Conservation (phyloP, 2,888 invertebrate species). For the Napeogenes inachia region DNA sequence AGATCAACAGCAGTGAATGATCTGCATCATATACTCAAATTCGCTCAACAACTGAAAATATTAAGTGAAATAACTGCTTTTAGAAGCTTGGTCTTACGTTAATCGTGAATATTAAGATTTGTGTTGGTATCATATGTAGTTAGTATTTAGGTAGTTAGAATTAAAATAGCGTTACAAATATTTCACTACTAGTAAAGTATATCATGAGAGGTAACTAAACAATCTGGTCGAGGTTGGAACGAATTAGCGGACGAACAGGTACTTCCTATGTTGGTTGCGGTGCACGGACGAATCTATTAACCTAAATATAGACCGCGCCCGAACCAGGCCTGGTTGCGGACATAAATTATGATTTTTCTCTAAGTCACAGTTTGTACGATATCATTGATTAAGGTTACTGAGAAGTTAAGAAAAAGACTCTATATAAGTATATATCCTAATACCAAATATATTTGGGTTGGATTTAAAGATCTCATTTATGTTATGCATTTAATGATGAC, state of each 20-base stretch:
- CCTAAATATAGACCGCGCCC: slow-evolving; percentile 76
- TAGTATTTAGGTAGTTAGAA: too few relatives aligned
- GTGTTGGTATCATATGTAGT: too few relatives aligned
- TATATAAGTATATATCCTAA: too few relatives aligned
- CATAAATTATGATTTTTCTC: slow-evolving; percentile 31
- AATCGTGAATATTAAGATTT: too few relatives aligned
- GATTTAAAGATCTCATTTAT: too few relatives aligned
- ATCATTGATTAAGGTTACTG: too few relatives aligned
- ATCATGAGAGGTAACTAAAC: slow-evolving; percentile 26
- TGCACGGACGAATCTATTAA: slow-evolving; percentile 75
- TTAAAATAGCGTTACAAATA: not conserved
- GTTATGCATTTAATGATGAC: too few relatives aligned
- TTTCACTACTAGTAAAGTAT: not conserved
- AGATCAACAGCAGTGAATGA: slow-evolving; percentile 46
- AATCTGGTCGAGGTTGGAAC: slow-evolving; percentile 41
- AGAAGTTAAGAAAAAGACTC: too few relatives aligned
- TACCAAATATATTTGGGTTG: too few relatives aligned
- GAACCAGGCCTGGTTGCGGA: slow-evolving; percentile 54
- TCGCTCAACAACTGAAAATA: slow-evolving; percentile 12
- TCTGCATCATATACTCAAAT: slow-evolving; percentile 25
- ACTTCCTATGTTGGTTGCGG: slow-evolving; percentile 68
- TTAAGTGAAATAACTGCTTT: not conserved
- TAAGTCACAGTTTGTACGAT: too few relatives aligned
- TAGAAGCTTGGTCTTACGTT: too few relatives aligned
- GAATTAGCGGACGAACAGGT: slow-evolving; percentile 57